Conservation (phyloP, 2,888 invertebrate species). For the Cephus nigrinus region DNA sequence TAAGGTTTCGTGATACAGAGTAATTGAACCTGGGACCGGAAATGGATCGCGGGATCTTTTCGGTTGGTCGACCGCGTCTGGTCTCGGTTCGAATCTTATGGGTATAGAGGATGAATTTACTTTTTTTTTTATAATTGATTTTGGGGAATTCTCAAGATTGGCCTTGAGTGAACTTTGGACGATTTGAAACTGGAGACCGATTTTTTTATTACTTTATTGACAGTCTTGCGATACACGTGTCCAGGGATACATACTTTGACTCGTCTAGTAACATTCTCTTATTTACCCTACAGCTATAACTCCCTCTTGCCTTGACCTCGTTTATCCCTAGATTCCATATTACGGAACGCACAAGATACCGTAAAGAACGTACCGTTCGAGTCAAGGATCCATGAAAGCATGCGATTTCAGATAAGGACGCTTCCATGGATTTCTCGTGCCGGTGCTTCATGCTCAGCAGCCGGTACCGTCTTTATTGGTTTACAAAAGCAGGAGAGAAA, state of each 20-base stretch:
- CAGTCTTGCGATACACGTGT: too few relatives aligned
- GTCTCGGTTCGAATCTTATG: not conserved
- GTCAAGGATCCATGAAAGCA: slow-evolving; percentile 5
- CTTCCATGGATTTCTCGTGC: not conserved
- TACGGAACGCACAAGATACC: not conserved
- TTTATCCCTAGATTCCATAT: not conserved
- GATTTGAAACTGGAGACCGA: too few relatives aligned
- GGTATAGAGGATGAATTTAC: not conserved
- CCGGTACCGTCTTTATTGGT: not conserved
- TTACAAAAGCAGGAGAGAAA: not conserved
- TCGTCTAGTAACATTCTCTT: not conserved
- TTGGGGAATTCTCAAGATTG: not conserved
- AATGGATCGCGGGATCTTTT: not conserved
- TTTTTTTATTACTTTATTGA: too few relatives aligned
- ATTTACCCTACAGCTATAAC: not conserved
- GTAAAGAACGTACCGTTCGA: slow-evolving; percentile 2
- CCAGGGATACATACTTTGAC: not conserved
- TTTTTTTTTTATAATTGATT: not conserved
- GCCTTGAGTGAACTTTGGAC: not conserved
- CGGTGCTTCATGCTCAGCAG: not conserved
- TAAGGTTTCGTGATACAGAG: not conserved
- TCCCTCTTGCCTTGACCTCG: not conserved
- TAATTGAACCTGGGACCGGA: not conserved
- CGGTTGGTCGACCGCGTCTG: not conserved
- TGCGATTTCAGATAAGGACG: slow-evolving; percentile 5